Evolutionary conservation across 2,888 invertebrate genomes (phyloP), one percentile per base, ranked within the genome.

Genomic region (Stenodera caucasica): DNA sequence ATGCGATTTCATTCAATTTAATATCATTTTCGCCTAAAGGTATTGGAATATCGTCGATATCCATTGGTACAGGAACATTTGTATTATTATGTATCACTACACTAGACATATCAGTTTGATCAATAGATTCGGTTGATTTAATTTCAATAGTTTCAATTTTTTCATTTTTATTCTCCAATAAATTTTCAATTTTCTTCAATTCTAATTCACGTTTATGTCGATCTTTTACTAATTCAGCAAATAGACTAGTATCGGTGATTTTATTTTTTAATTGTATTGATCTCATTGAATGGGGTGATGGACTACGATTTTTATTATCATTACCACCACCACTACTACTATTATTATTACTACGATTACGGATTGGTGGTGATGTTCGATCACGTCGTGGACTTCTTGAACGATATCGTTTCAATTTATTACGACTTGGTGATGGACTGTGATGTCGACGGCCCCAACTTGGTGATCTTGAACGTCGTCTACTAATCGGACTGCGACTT

Each of bases 221-320:
- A 75, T 92, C 91, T 75, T 94, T 94, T 12, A 94, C 92, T 63
- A 95, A 84, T 80, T 94, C 93, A 0, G 94, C 94, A 77, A 95
- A 95, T 11, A 95, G 83, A 77, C 94, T 94, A 8, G 94, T 94
- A 71, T 93, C 92, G 56, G 90, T 90, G 75, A 94, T 92, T 78
- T 94, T 94, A 72, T 91, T 90, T 67, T 89, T 87, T 66, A 88
- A 84, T 75, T 87, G 86, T 58, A 88, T 86, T 66, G 83, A 85
- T 55, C 77, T 74, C 37, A 80, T 75, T 14, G 81, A 79, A 66
- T 80, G 80, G 1, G 80, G 80, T 2, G 80, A 79, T 1, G 80
- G 80, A 67, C 80, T 81, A 65, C 76, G 72, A 53, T 67, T 65
- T 23, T 72, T 59, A 14, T 64, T 58, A 2, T 54, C 40, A 23